A percentile compares a stretch with the other conserved stretches of the same genome.
phyloP scores from a whole-genome alignment of 2,113 vertebrate genomes.

The Vireo altiloquus region DNA sequence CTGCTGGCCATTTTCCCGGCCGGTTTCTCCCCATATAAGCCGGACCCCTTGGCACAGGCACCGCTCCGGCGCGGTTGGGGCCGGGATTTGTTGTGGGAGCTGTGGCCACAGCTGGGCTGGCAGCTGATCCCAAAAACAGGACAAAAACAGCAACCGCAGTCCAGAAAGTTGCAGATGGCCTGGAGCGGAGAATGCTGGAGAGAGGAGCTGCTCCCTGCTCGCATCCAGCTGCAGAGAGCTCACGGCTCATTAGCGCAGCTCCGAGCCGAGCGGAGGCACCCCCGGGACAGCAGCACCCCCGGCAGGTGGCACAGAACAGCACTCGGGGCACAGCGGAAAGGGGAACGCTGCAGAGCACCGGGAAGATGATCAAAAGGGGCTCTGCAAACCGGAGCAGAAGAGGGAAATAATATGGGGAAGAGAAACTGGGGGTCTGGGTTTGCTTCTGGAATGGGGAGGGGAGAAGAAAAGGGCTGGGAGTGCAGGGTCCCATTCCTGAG shows the following conservation, averaged over 20 bases:
- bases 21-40: accelerated
- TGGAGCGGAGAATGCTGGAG: neutral
- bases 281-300: neutral
- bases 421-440: neutral
- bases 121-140: neutral
- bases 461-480: neutral
- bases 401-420: neutral
- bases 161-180: neutral
- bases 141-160: neutral
- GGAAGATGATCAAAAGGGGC: neutral
- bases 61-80: accelerated
- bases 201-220: neutral
- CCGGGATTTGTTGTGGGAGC: neutral
- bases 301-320: neutral
- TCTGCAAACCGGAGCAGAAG: neutral
- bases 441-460: neutral
- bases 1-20: neutral
- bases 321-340: neutral
- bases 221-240: neutral
- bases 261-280: neutral
- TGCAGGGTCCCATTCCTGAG: neutral
- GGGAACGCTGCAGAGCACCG: accelerated
- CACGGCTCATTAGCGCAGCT: neutral
- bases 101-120: neutral
- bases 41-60: accelerated